Evolutionary conservation across 2,888 invertebrate genomes (phyloP).

Genomic region (Allacma fusca): DNA sequence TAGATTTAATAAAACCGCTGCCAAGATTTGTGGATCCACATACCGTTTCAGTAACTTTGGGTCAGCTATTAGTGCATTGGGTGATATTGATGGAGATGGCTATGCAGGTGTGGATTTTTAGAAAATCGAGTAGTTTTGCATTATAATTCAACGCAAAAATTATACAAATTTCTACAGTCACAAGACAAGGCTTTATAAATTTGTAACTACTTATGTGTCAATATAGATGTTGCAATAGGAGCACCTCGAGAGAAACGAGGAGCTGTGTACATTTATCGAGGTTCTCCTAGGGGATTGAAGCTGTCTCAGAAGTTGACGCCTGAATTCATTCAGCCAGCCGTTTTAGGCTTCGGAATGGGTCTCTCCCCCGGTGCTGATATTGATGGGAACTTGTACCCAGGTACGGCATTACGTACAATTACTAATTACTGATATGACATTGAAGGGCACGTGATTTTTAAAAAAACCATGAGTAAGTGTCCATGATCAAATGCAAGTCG

Average conservation of each 20-base stretch:
- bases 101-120: slow-evolving; percentile 66
- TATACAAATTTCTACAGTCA: too few species aligned
- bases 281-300: slow-evolving; percentile 66
- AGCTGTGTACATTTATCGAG: slow-evolving; percentile 73
- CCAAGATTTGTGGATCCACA: slow-evolving; percentile 36
- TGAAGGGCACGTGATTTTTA: not conserved
- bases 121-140: not conserved
- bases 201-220: not conserved
- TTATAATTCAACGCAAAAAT: not conserved
- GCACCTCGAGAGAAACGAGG: slow-evolving; percentile 71
- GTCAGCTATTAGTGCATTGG: slow-evolving; percentile 51
- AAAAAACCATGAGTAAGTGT: too few species aligned
- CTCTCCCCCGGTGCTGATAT: slow-evolving; percentile 71
- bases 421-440: not conserved
- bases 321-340: not conserved
- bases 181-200: too few species aligned
- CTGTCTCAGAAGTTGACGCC: slow-evolving; percentile 17
- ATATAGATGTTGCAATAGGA: slow-evolving; percentile 71
- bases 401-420: slow-evolving; percentile 63
- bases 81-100: slow-evolving; percentile 75
- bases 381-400: slow-evolving; percentile 71
- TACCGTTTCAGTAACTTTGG: slow-evolving; percentile 62
- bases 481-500: too few species aligned
- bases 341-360: slow-evolving; percentile 69
- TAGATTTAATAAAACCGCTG: slow-evolving; percentile 12